Evolutionary conservation across 2,797 vertebrate genomes (phyloP), one percentile per base, ranked within the genome.

Genomic region (Clarias pachynema): DNA sequence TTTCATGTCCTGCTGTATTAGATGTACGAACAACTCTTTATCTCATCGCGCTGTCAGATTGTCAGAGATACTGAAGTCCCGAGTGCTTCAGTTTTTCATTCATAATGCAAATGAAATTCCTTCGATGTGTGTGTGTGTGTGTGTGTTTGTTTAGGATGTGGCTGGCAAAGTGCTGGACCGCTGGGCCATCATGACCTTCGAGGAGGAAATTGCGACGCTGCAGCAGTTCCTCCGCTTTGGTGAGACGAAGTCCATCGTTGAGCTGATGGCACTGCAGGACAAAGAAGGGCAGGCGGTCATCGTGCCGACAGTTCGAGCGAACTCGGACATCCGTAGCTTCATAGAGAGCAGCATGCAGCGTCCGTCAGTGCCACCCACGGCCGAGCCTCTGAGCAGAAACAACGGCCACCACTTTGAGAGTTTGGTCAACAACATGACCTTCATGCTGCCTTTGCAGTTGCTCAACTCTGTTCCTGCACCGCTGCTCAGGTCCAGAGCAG

Each of bases 161-260:
- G 96, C 97, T 0, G 98, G 98, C 65, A 99, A 99, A 89, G 98
- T 99, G 75, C 88, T 99, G 90, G 98, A 99, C 88, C 97, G 98
- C 73, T 99, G 98, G 98, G 96, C 96, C 87, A 97, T 99, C 92
- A 99, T 99, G 98, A 99, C 96, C 9, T 95, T 96, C 24, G 98
- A 99, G 90, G 98, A 99, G 85, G 98, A 99, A 91, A 95, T 98
- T 59, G 97, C 97, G 44, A 97, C 97, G 0, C 89, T 99, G 89
- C 98, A 98, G 91, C 98, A 99, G 91, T 99, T 99, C 89, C 96
- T 99, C 86, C 98, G 98, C 53, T 99, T 99, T 82, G 98, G 98
- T 29, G 98, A 99, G 93, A 99, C 98, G 10, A 99, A 99, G 86
- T 98, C 98, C 83, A 99, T 99, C 18, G 98, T 99, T 66, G 98